Evolutionary conservation across 2,113 vertebrate genomes (phyloP), one percentile per base, ranked within the genome.

Genomic region (Muntiacus reevesi): DNA sequence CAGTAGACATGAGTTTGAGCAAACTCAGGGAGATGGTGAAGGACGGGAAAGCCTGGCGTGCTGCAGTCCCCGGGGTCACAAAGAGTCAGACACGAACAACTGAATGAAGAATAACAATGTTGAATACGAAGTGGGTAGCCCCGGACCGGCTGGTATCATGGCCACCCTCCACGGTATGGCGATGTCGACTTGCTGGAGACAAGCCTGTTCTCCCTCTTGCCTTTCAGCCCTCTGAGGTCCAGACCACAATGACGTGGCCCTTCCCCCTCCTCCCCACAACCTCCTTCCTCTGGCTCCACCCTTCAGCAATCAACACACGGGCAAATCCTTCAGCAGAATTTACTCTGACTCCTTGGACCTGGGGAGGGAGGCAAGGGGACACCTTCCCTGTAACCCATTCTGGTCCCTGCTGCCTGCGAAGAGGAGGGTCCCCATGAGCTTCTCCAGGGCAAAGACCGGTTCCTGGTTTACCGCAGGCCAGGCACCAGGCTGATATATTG

Each of bases 131-230:
- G 81, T 5, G 4, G 10, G 21, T 8, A 74, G 30, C 28, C 25
- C 33, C 5, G 11, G 74, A 7, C 23, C 23, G 27, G 10, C 5
- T 23, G 10, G 16, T 30, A 6, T 43, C 30, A 23, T 0, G 3
- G 45, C 23, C 14, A 19, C 55, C 33, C 36, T 7, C 27, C 64
- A 30, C 19, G 14, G 17, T 3, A 40, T 6, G 82, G n/a, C 27
- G 6, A 1, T 36, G 40, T 57, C 54, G 15, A 55, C 19, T 40
- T 57, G 15, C 40, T 23, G 30, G 52, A 81, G 67, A 17, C 25
- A 4, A 50, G 4, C 21, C 57, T 16, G 6, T 23, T 47, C 55
- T 57, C 8, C 1, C 57, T 74, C 28, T 50, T n/a, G 27, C 19
- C 7, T 7, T 85, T 85, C 85, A 33, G 23, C 36, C 71, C 23